Conservation (phyloP, 2,113 vertebrate species). For the Syngnathus floridae region DNA sequence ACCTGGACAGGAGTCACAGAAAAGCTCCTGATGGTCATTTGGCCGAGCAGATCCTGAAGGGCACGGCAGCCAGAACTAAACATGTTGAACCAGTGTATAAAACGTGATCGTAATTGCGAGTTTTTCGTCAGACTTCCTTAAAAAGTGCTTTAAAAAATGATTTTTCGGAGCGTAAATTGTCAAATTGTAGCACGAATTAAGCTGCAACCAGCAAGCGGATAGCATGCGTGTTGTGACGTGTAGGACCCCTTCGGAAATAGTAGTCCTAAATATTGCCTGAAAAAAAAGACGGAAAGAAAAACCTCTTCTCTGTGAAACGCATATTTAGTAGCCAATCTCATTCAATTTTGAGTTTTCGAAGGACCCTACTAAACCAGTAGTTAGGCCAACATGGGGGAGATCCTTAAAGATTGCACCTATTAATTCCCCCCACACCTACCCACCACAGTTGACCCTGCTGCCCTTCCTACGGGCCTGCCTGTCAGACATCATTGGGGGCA, state of each 20-base stretch:
- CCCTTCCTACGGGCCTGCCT: background rate
- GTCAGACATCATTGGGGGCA: background rate
- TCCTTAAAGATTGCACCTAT: too few relatives aligned
- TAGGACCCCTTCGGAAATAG: background rate
- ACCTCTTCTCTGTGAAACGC: background rate
- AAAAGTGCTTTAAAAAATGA: background rate
- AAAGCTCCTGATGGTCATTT: conserved; percentile 35
- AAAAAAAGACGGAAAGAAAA: background rate
- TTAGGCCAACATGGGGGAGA: background rate
- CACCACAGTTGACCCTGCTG: background rate
- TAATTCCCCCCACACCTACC: too few relatives aligned
- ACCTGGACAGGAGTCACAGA: conserved; percentile 51
- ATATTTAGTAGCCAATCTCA: too few relatives aligned
- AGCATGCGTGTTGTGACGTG: too few relatives aligned
- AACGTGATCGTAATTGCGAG: too few relatives aligned
- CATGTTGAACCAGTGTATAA: conserved; percentile 35
- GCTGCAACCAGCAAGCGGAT: too few relatives aligned
- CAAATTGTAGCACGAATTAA: background rate
- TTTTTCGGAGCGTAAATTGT: background rate
- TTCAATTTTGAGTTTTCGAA: background rate
- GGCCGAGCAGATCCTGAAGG: conserved; percentile 49
- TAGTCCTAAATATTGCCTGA: background rate
- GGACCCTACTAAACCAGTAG: conserved; percentile 19
- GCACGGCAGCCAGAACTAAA: conserved; percentile 54
- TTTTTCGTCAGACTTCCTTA: background rate